Conservation (phyloP, 1,140 invertebrate genomes). For the Tachypleus tridentatus region DNA sequence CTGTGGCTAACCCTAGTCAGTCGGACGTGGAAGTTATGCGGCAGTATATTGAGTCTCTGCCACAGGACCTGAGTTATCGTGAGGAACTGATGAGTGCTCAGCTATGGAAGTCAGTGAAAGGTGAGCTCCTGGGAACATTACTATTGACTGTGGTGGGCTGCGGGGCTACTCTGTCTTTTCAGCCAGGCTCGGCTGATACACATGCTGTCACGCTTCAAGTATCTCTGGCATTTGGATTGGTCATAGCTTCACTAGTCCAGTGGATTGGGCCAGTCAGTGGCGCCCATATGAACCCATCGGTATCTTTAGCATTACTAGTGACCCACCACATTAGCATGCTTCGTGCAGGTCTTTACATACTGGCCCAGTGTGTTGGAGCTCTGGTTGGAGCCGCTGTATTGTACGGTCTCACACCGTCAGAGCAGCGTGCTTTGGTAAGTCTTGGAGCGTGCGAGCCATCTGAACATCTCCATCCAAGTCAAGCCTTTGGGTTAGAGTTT, state of each 20-base stretch:
- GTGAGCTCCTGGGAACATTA: slow-evolving; percentile 23
- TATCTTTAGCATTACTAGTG: slow-evolving; percentile 30
- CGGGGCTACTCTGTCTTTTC: slow-evolving; percentile 13
- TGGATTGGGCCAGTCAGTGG: slow-evolving; percentile 34
- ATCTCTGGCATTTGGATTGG: slow-evolving; percentile 31
- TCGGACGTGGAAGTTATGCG: slow-evolving; percentile 19
- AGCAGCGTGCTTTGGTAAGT: slow-evolving; percentile 5
- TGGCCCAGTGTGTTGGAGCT: slow-evolving; percentile 30
- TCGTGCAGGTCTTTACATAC: slow-evolving; percentile 27
- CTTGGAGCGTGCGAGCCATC: slow-evolving; percentile 28
- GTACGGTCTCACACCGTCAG: slow-evolving; percentile 17
- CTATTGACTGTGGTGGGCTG: slow-evolving; percentile 19
- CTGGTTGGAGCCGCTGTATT: slow-evolving; percentile 31
- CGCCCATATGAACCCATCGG: slow-evolving; percentile 37
- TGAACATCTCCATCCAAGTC: slow-evolving; percentile 10
- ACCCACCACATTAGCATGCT: slow-evolving; percentile 32
- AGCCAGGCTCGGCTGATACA: not conserved
- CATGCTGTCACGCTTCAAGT: slow-evolving; percentile 1
- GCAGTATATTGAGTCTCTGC: slow-evolving; percentile 25
- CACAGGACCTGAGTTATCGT: slow-evolving; percentile 14
- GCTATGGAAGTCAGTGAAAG: slow-evolving; percentile 27
- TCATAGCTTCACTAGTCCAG: slow-evolving; percentile 31
- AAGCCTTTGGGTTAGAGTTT: slow-evolving; percentile 27
- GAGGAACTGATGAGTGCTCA: slow-evolving; percentile 21
- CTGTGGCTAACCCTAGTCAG: too few relatives aligned